phyloP scores from a whole-genome alignment of 2,888 invertebrate species.

The Netelia melanura region DNA sequence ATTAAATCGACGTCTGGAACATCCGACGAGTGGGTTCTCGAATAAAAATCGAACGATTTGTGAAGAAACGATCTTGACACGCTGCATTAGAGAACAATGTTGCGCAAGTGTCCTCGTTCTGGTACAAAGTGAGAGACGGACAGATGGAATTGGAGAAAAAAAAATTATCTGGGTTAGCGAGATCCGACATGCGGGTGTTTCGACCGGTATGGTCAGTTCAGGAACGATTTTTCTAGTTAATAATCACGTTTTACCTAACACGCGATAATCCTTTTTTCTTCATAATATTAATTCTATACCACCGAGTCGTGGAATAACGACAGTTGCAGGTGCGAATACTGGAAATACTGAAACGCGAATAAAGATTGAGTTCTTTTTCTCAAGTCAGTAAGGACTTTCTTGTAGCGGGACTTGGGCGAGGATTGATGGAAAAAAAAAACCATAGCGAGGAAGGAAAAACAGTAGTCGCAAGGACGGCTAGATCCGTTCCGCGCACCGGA shows the following conservation, averaged over 20 bases:
- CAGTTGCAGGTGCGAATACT: slow-evolving; percentile 28
- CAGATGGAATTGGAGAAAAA: slow-evolving; percentile 4
- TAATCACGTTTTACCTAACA: slow-evolving; percentile 15
- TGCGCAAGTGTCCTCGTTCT: slow-evolving; percentile 46
- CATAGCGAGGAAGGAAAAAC: slow-evolving; percentile 22
- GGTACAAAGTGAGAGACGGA: neutral
- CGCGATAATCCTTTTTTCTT: slow-evolving; percentile 4
- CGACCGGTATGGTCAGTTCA: neutral
- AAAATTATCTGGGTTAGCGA: slow-evolving; percentile 39
- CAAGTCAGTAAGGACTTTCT: slow-evolving; percentile 21
- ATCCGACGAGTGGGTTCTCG: slow-evolving; percentile 35
- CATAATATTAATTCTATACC: slow-evolving; percentile 21
- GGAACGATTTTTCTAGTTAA: slow-evolving; percentile 36
- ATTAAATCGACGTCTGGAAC: slow-evolving; percentile 38
- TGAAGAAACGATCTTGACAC: neutral
- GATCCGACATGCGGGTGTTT: slow-evolving; percentile 44
- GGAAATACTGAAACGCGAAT: neutral
- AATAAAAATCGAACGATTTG: neutral
- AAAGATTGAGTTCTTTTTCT: slow-evolving; percentile 10
- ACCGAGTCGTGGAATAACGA: slow-evolving; percentile 29
- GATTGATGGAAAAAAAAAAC: slow-evolving; percentile 8
- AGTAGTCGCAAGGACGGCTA: slow-evolving; percentile 57
- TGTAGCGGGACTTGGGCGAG: slow-evolving; percentile 18
- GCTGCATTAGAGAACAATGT: slow-evolving; percentile 35
- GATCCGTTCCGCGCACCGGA: slow-evolving; percentile 59